Conservation (phyloP, 2,113 vertebrate genomes). For the Eolophus roseicapilla region DNA sequence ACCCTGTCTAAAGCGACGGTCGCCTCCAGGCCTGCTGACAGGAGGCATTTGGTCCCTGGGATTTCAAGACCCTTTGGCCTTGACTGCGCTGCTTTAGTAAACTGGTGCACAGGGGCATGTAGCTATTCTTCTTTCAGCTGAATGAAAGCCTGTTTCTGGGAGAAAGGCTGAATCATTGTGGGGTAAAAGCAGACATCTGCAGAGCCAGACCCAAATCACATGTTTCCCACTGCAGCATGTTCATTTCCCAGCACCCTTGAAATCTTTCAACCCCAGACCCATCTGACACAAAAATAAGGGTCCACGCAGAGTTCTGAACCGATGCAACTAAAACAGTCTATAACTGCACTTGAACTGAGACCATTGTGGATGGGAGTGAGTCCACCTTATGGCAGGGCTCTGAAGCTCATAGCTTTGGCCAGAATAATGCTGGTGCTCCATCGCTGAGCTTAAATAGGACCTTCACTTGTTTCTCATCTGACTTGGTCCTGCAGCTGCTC, state of each 20-base stretch:
- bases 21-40: neutral
- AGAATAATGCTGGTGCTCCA: neutral
- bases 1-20: neutral
- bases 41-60: conserved; percentile 1
- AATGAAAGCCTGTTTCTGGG: neutral
- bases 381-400: neutral
- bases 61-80: neutral
- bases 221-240: fast-evolving
- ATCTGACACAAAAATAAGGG: neutral
- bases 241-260: neutral
- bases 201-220: neutral
- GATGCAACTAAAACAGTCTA: neutral
- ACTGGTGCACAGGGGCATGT: neutral
- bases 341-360: fast-evolving
- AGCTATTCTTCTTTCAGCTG: neutral
- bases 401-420: neutral
- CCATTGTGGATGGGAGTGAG: neutral
- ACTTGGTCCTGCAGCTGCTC: neutral
- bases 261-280: neutral
- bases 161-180: neutral
- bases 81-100: neutral
- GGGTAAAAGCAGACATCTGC: neutral
- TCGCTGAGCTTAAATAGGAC: neutral
- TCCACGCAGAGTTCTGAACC: neutral
- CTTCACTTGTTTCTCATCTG: neutral